These are phyloP conservation scores for Phoxinus phoxinus DNA, from an alignment of 2,113 vertebrate genomes.

Conservation along the genomic window DNA sequence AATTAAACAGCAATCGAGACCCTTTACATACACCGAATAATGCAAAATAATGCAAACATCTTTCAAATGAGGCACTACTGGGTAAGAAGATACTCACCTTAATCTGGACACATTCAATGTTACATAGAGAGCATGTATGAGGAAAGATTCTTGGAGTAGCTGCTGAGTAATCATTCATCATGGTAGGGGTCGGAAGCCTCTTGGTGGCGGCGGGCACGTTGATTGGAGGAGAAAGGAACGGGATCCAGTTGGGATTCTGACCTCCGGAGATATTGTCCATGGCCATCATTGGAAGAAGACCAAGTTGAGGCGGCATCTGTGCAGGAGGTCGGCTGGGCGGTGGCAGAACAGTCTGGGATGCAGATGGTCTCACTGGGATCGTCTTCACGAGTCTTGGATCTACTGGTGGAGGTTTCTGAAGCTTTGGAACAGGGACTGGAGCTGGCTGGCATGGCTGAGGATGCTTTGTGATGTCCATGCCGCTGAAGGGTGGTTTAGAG, in stretches of 20 bases:
- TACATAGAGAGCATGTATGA: conserved; percentile 97
- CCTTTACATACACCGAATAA: conserved; percentile 44
- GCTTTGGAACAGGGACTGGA: conserved; percentile 45
- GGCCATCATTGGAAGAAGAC: conserved; percentile 58
- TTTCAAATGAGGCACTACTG: conserved; percentile 50
- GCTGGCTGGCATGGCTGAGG: conserved; percentile 36
- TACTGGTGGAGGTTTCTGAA: conserved; percentile 53
- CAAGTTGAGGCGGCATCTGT: conserved; percentile 39
- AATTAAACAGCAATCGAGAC: conserved; percentile 30
- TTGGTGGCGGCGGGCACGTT: conserved; percentile 74
- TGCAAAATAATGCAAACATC: conserved; percentile 24
- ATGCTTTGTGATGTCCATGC: conserved; percentile 37
- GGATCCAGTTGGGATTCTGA: conserved; percentile 75
- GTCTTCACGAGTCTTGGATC: conserved; percentile 51
- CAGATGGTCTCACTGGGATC: conserved; percentile 45
- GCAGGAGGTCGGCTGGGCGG: conserved; percentile 6
- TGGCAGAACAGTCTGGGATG: conserved; percentile 18
- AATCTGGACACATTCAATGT: conserved; percentile 88
- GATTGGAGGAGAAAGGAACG: conserved; percentile 65
- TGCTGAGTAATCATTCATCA: conserved; percentile 95
- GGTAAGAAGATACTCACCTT: conserved; percentile 87
- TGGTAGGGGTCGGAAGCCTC: conserved; percentile 82
- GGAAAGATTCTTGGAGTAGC: conserved; percentile 89
- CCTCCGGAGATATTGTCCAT: conserved; percentile 59
- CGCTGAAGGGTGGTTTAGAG: conserved; percentile 32